phyloP scores from a whole-genome alignment of 2,797 vertebrate genomes.

The Varecia variegata region DNA sequence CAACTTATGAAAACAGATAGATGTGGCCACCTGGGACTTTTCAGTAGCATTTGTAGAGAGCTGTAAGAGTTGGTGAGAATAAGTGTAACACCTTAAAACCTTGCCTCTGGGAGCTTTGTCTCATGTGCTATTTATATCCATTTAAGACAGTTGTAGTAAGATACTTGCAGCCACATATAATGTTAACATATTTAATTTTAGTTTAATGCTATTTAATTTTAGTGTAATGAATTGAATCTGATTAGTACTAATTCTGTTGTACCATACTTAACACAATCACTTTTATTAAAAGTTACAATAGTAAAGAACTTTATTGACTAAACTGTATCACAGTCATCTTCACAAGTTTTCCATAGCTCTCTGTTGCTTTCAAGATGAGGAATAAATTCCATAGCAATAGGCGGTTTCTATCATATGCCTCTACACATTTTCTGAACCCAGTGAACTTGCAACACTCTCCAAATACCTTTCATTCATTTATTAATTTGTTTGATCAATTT shows the following conservation, averaged over 20 bases:
- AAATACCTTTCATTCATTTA: not conserved
- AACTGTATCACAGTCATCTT: not conserved
- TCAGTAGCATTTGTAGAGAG: not conserved
- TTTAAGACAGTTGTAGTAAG: constrained; percentile 3
- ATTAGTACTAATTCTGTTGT: not conserved
- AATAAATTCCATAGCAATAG: not conserved
- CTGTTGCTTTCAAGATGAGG: not conserved
- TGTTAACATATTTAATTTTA: constrained; percentile 21
- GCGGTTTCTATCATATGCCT: not conserved
- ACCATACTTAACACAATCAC: not conserved
- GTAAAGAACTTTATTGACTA: not conserved
- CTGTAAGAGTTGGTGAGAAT: not conserved
- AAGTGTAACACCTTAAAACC: not conserved
- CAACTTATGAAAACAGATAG: not conserved
- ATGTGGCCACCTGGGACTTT: not conserved
- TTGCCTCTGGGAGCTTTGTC: not conserved
- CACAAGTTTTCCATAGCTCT: not conserved
- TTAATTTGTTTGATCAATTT: not conserved
- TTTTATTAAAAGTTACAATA: constrained; percentile 13
- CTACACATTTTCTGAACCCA: not conserved
- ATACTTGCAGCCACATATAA: not conserved
- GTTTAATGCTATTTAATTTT: constrained; percentile 35
- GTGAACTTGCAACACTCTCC: not conserved
- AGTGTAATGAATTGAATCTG: constrained; percentile 24
- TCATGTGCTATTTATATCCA: not conserved